Conservation (phyloP, 53 echinoderm and acorn worm species). For the Hippasteria phrygiana region DNA sequence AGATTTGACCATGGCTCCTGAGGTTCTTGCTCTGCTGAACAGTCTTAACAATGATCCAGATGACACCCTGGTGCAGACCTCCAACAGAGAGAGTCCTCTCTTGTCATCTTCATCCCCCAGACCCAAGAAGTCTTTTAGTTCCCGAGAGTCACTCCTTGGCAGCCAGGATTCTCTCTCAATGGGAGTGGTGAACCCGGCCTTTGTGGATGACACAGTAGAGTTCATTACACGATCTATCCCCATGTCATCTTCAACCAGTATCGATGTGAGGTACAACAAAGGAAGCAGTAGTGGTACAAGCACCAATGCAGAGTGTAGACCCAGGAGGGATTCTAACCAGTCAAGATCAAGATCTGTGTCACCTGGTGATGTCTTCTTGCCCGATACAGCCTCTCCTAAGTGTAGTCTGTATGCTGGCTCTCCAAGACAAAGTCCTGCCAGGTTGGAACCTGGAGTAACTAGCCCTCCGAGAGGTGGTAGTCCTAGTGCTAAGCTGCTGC, state of each 20-base stretch:
- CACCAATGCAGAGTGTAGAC: conserved; percentile 14
- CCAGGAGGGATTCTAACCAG: conserved; percentile 58
- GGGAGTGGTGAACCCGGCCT: conserved; percentile 87
- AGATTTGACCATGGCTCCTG: conserved; percentile 70
- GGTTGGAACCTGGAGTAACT: conserved; percentile 65
- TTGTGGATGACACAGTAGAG: conserved; percentile 84
- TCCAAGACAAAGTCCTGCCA: conserved; percentile 73
- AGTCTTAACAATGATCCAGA: conserved; percentile 53
- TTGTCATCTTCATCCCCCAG: conserved; percentile 41
- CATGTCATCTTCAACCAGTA: conserved; percentile 32
- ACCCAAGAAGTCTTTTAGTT: conserved; percentile 60
- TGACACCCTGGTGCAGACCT: conserved; percentile 22
- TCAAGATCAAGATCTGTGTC: conserved; percentile 74
- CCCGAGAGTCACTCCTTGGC: conserved; percentile 74
- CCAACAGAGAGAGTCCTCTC: conserved; percentile 39
- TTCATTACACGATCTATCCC: conserved; percentile 53
- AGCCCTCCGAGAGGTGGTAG: conserved; percentile 69
- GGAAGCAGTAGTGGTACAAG: conserved; percentile 16
- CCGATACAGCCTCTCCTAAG: conserved; percentile 56
- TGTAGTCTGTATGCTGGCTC: conserved; percentile 64
- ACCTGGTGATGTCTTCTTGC: conserved; percentile 81
- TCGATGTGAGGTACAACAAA: conserved; percentile 16
- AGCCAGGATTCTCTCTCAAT: conserved; percentile 65
- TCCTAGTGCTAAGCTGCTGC: conserved; percentile 64
- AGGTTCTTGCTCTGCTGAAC: conserved; percentile 76